phyloP scores from a whole-genome alignment of 2,797 vertebrate species.

The Anolis apletophallus region DNA sequence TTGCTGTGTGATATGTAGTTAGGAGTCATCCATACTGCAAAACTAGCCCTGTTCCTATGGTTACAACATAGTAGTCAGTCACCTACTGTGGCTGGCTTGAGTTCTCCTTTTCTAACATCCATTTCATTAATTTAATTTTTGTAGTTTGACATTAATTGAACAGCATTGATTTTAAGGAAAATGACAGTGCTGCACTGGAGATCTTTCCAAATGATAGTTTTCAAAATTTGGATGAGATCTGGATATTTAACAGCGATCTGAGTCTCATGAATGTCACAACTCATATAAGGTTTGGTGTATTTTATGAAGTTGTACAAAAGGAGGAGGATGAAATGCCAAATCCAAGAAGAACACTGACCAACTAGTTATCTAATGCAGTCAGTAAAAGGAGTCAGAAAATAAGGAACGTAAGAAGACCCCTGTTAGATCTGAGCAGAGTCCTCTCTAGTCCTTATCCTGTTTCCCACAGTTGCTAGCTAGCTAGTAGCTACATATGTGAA shows the following conservation, averaged over 20 bases:
- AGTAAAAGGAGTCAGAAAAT: neutral
- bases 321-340: neutral
- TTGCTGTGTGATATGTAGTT: constrained; percentile 36
- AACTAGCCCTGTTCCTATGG: constrained; percentile 39
- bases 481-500: neutral
- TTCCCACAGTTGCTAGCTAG: neutral
- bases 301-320: constrained; percentile 17
- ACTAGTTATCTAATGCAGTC: neutral
- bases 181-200: constrained; percentile 16
- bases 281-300: constrained; percentile 19
- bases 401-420: neutral
- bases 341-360: neutral
- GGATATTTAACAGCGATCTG: constrained; percentile 29
- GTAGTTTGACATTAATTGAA: constrained; percentile 40
- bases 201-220: constrained; percentile 19
- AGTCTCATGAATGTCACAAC: constrained; percentile 27
- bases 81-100: constrained; percentile 18
- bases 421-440: neutral
- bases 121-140: constrained; percentile 32
- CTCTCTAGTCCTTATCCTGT: neutral
- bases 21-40: constrained; percentile 2
- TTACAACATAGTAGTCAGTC: constrained; percentile 20
- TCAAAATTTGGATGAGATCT: constrained; percentile 17
- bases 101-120: constrained; percentile 22
- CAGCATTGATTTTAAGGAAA: constrained; percentile 42